Percentiles rank a stretch among this genome's conserved stretches.
Evolutionary conservation across 2,888 invertebrate species (phyloP).

Genomic region (Pollenia labialis): DNA sequence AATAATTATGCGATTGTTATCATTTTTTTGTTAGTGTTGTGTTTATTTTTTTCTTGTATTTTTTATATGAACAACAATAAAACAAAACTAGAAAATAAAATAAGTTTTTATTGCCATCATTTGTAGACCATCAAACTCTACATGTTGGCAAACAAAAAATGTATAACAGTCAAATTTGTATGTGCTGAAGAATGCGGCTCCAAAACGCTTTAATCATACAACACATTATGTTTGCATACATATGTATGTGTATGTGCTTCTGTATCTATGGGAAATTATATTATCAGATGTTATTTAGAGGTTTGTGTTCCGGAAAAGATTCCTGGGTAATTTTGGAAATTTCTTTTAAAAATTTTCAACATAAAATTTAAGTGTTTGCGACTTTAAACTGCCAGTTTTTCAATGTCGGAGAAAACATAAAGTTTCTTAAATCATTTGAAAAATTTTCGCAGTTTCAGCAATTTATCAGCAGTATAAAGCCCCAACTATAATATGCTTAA

Average conservation of each 20-base stretch:
- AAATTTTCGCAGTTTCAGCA: too few relatives aligned
- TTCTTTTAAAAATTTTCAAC: too few relatives aligned
- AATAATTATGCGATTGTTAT: slow-evolving; percentile 43
- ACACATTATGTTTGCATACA: neutral
- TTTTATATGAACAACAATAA: neutral
- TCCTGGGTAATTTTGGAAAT: too few relatives aligned
- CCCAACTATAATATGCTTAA: too few relatives aligned
- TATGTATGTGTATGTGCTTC: neutral
- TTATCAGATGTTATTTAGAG: too few relatives aligned
- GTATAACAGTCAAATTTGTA: slow-evolving; percentile 47
- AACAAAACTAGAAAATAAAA: slow-evolving; percentile 26
- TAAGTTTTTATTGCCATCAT: slow-evolving; percentile 66
- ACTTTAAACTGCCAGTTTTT: too few relatives aligned
- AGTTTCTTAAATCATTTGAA: too few relatives aligned
- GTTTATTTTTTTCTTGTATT: neutral
- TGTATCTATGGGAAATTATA: too few relatives aligned
- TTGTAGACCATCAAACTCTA: slow-evolving; percentile 52
- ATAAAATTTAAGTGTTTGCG: too few relatives aligned
- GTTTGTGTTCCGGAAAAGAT: too few relatives aligned
- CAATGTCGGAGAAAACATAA: too few relatives aligned
- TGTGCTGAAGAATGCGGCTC: slow-evolving; percentile 44
- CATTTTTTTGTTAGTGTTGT: slow-evolving; percentile 11
- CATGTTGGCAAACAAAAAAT: slow-evolving; percentile 9
- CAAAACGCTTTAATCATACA: slow-evolving; percentile 24
- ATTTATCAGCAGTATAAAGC: too few relatives aligned